Conservation (phyloP, 2,797 vertebrate species). For the Acanthurus tractus region DNA sequence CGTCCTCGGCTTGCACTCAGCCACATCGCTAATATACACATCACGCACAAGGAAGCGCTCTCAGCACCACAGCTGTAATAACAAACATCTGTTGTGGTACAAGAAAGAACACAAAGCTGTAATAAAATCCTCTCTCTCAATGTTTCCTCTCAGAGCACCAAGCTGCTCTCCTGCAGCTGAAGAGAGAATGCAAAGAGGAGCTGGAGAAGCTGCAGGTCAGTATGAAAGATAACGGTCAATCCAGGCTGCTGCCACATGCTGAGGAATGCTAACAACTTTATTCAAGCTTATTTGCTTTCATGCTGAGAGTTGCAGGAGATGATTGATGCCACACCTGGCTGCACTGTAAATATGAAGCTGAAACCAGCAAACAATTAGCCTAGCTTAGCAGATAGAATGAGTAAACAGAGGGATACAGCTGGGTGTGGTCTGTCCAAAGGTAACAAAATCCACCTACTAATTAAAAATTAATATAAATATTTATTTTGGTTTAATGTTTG, state of each 20-base stretch:
- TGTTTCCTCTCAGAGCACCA: slow-evolving; percentile 91
- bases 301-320: not conserved
- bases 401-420: too few relatives aligned
- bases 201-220: slow-evolving; percentile 90
- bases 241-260: not conserved
- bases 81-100: not conserved
- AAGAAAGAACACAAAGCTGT: not conserved
- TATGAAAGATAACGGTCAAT: not conserved
- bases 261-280: not conserved
- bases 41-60: too few relatives aligned
- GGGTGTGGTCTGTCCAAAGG: too few relatives aligned
- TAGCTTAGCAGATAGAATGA: too few relatives aligned
- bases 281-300: not conserved
- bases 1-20: not conserved
- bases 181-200: slow-evolving; percentile 95
- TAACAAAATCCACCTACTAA: too few relatives aligned
- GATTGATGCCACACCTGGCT: too few relatives aligned
- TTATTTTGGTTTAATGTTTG: too few relatives aligned
- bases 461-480: too few relatives aligned
- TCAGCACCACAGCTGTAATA: too few relatives aligned
- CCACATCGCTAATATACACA: not conserved
- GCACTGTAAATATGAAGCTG: too few relatives aligned
- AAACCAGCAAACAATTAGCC: too few relatives aligned
- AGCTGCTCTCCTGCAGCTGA: slow-evolving; percentile 94
- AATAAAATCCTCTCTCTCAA: not conserved